These are phyloP conservation scores for Phalera bucephala DNA, from an alignment of 2,888 invertebrate genomes.

Conservation along the genomic window DNA sequence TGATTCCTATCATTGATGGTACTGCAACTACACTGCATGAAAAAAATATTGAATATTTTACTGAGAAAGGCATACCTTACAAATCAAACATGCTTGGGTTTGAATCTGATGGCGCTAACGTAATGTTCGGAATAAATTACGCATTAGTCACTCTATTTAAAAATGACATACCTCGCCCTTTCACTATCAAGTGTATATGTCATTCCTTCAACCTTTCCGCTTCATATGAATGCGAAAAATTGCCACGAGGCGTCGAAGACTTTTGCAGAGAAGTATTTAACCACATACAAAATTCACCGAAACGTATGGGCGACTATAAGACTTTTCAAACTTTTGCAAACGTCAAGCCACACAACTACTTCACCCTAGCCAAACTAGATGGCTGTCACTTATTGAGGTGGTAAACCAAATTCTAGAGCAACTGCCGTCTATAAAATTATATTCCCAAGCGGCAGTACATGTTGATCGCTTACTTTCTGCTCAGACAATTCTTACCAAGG, in stretches of 20 bases:
- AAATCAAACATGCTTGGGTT: constrained; percentile 22
- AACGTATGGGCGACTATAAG: constrained; percentile 11
- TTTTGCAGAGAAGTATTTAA: constrained; percentile 8
- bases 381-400: constrained; percentile 26
- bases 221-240: constrained; percentile 10
- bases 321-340: constrained; percentile 6
- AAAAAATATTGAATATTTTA: constrained; percentile 19
- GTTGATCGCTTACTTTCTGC: constrained; percentile 27
- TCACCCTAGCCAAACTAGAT: constrained; percentile 31
- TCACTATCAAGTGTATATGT: constrained; percentile 24
- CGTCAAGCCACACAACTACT: constrained; percentile 15
- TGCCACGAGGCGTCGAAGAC: constrained; percentile 11
- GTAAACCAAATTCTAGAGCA: constrained; percentile 27
- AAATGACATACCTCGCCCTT: constrained; percentile 19
- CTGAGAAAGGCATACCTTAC: constrained; percentile 20
- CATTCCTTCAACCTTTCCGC: constrained; percentile 19
- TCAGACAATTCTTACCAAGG: constrained; percentile 16
- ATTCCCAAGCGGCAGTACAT: constrained; percentile 23
- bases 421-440: constrained; percentile 25
- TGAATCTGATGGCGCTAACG: constrained; percentile 25
- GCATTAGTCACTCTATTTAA: constrained; percentile 12
- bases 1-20: constrained; percentile 27
- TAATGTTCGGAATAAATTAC: constrained; percentile 21
- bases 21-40: constrained; percentile 24
- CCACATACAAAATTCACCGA: constrained; percentile 8